Evolutionary conservation across 2,797 vertebrate species (phyloP), one percentile per base, ranked within the genome.

Genomic region (Sebastes glaucus): DNA sequence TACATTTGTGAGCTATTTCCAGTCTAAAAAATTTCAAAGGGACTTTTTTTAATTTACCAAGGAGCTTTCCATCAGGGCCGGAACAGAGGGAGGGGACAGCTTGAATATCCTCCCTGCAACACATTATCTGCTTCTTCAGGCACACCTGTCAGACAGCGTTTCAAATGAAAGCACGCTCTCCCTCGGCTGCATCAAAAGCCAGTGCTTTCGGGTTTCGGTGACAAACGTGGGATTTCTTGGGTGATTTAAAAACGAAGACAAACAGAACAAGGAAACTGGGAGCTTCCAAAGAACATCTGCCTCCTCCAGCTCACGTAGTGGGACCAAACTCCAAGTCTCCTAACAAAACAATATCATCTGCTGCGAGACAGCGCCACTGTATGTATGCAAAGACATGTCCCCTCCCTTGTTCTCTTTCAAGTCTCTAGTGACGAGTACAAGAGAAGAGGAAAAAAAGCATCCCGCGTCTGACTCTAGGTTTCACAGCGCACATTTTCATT

Each of bases 141-240:
- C 88, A 80, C 91, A 94, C 87, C 91, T 94, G 93, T 94, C 93
- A 92, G 75, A 80, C 88, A 70, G 82, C 72, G 67, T 91, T 87
- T 91, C 69, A 87, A 89, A 90, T 89, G 82, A 90, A 92, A 91
- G 87, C 75, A 53, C 49, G 28, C 76, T 76, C 79, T 90, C 80
- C 84, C 80, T 57, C 49, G 60, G 67, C 86, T 77, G 86, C 88
- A 89, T 93, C 88, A 88, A 89, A 91, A 85, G 69, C 62, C 25
- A 69, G 75, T 30, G 78, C 74, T 88, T 61, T 85, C 27, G 59
- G 81, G 86, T 90, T 88, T 88, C 10, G 8, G 63, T 77, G 85
- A 85, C 89, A 92, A 91, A 92, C 38, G 49, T 81, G 71, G 88
- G 84, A 86, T 90, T 93, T 90, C 79, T 75, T 71, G 81, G 46